These are phyloP conservation scores for Anser cygnoides DNA, from an alignment of 2,113 vertebrate species.

Conservation along the genomic window DNA sequence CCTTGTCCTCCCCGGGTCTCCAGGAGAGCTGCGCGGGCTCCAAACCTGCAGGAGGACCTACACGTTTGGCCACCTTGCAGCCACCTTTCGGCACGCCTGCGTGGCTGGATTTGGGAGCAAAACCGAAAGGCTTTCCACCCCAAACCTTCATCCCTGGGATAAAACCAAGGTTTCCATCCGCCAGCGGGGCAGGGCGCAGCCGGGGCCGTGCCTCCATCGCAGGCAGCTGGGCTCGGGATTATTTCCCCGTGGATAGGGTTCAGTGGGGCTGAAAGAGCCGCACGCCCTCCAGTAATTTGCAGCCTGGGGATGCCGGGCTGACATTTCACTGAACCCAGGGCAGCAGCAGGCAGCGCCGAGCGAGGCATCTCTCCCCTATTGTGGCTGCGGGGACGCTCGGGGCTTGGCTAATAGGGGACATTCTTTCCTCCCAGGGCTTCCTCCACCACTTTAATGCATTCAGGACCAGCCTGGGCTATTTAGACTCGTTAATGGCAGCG, in stretches of 20 bases:
- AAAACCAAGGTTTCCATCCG: not conserved
- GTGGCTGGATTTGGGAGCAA: not conserved
- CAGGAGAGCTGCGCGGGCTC: not conserved
- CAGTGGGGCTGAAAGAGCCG: conserved; percentile 62
- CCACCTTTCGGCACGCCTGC: accelerated
- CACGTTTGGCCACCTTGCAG: not conserved
- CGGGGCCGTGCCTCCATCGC: not conserved
- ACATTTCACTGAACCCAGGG: conserved; percentile 65
- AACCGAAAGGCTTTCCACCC: not conserved
- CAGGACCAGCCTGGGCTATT: not conserved
- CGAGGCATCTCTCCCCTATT: conserved; percentile 40
- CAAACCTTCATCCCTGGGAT: not conserved
- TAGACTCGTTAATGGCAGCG: not conserved
- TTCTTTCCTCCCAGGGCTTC: conserved; percentile 56
- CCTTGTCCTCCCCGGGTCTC: not conserved
- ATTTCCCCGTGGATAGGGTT: conserved; percentile 59
- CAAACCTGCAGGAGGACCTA: accelerated
- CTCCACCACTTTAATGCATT: conserved; percentile 1
- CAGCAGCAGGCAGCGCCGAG: conserved; percentile 64
- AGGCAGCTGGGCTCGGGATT: conserved; percentile 26
- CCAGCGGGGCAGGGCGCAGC: too few relatives aligned
- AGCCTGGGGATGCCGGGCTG: conserved; percentile 58
- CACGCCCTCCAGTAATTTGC: conserved; percentile 61
- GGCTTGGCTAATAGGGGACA: conserved; percentile 62
- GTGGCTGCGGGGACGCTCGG: not conserved